Evolutionary conservation across 35 echinoderm and acorn worm species (phyloP).

Genomic region (Diadema setosum): DNA sequence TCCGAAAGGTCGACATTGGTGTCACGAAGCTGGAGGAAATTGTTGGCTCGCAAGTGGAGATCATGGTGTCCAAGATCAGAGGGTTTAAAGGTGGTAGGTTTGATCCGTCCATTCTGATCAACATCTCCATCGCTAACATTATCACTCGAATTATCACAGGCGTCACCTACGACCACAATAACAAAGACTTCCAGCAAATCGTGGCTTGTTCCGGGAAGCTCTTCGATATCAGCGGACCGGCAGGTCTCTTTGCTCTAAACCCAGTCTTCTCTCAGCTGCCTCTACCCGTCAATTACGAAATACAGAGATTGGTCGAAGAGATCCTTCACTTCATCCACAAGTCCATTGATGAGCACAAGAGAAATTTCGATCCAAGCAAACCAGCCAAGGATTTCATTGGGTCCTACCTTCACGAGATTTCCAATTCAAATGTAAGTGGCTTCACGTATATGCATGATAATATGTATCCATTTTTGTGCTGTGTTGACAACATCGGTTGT

Average conservation of each 20-base stretch:
- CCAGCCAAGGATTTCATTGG: background rate
- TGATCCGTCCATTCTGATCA: background rate
- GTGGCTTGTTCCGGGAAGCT: background rate
- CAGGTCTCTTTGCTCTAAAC: background rate
- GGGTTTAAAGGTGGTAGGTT: background rate
- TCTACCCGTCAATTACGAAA: background rate
- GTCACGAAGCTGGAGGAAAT: background rate
- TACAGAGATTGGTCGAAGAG: background rate
- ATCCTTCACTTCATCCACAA: background rate
- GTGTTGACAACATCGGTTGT: no score
- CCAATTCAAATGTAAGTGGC: no score
- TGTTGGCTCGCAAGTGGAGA: background rate
- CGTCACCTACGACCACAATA: background rate
- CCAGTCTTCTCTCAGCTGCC: background rate
- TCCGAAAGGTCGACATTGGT: slow-evolving; percentile 1
- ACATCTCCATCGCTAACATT: slow-evolving; percentile 7
- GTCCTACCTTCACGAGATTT: background rate
- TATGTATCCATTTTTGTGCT: no score
- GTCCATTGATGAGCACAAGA: background rate
- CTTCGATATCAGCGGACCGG: background rate
- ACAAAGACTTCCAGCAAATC: background rate
- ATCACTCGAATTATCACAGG: slow-evolving; percentile 4
- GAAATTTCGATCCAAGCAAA: background rate
- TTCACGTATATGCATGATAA: no score
- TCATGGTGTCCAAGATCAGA: background rate